Evolutionary conservation across 2,797 vertebrate species (phyloP), one percentile per base, ranked within the genome.

Genomic region (Gymnopithys bicolor): DNA sequence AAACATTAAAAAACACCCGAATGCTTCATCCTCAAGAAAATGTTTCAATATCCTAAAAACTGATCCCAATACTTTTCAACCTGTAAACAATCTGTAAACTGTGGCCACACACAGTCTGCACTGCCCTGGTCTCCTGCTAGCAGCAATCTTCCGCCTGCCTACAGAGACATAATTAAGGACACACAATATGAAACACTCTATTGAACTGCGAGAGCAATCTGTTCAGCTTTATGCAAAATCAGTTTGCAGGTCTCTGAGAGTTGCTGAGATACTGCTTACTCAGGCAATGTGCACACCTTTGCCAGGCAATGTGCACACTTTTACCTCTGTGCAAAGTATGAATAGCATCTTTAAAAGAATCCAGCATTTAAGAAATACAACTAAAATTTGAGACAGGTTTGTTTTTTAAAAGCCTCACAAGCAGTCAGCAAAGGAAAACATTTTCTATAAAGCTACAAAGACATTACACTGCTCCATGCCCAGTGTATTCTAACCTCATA

Each of bases 81-180:
- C 28, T 64, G 41, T 56, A 63, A 70, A 25, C 48, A 63, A 43
- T 30, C 22, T 51, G 84, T 33, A n/a, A 76, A 13, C n/a, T 77
- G 71, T 2, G 45, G 51, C 70, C 63, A 58, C 55, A 45, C 0
- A 19, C 70, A 92, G 56, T 10, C 67, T 82, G 70, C 46, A 17
- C 21, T 60, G 58, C 25, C 16, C 60, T 37, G 56, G 18, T 77
- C 62, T 69, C 87, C 93, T 48, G 63, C 79, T 53, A 68, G 84
- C 60, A 85, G 28, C 74, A 74, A 32, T n/a, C 67, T 87, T 78
- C 74, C 0, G 4, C 88, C 77, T 46, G 30, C 86, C 70, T 16
- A 76, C 70, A 70, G 93, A 95, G 87, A 49, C 37, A 1, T 83
- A 91, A 93, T 91, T 91, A 94, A 94, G 91, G 84, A 71, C 71